These are phyloP conservation scores for Cryptops parisi DNA, from an alignment of 2,888 invertebrate genomes.

Conservation along the genomic window DNA sequence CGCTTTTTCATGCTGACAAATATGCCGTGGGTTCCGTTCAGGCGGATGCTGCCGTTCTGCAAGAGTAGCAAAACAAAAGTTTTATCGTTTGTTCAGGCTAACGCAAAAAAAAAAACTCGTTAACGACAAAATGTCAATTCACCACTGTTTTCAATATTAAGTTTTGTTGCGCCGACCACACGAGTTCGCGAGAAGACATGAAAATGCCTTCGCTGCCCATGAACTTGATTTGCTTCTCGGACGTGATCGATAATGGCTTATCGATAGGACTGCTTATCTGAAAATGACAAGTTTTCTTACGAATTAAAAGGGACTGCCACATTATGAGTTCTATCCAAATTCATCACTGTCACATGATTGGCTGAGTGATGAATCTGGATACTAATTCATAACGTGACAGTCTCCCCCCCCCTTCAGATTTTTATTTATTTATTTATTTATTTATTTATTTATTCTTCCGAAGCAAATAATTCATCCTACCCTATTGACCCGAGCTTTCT, in stretches of 20 bases:
- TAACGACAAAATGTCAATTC: slow-evolving; percentile 8
- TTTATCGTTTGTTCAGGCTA: neutral
- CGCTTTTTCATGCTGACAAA: slow-evolving; percentile 23
- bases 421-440: too few species aligned
- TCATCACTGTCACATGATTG: too few species aligned
- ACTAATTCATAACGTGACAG: too few species aligned
- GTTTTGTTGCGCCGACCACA: slow-evolving; percentile 63
- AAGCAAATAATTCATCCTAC: too few species aligned
- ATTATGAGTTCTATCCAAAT: too few species aligned
- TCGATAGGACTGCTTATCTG: slow-evolving; percentile 53
- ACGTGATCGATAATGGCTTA: slow-evolving; percentile 48
- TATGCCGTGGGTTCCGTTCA: slow-evolving; percentile 23
- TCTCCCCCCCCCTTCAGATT: too few species aligned
- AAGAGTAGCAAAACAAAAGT: neutral
- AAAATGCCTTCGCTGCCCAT: slow-evolving; percentile 59
- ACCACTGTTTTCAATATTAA: slow-evolving; percentile 45
- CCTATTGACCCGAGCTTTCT: slow-evolving; percentile 22
- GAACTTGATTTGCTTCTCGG: slow-evolving; percentile 50
- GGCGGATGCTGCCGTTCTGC: slow-evolving; percentile 26
- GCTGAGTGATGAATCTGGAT: too few species aligned
- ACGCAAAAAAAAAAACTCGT: neutral
- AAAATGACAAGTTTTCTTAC: neutral
- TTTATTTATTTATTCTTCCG: too few species aligned
- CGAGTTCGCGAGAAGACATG: slow-evolving; percentile 43
- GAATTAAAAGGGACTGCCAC: too few species aligned